Evolutionary conservation across 2,797 vertebrate genomes (phyloP), one percentile per base, ranked within the genome.

Genomic region (Anguilla pacifica): DNA sequence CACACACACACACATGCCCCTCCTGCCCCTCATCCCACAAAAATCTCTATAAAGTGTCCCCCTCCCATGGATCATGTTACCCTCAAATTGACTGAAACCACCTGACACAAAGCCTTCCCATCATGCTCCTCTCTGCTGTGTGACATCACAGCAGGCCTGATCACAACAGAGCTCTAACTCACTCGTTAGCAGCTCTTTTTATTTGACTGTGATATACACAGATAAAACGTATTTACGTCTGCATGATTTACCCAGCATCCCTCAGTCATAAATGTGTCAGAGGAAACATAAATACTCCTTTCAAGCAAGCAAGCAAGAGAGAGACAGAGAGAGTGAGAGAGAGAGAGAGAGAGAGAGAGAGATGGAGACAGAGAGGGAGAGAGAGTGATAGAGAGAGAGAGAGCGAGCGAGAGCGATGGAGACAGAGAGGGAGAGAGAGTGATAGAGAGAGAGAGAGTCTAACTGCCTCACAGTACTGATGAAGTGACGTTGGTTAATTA

Each of bases 51-150:
- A 81, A 49, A 46, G 77, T 81, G 39, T 81, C 74, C 51, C 49
- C 90, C 84, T 91, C 90, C 89, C 91, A 90, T 67, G 89, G 92
- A 94, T 94, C 93, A 88, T 83, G 88, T 94, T 94, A 92, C 93
- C 89, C 91, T 94, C 93, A 94, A 93, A 94, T 93, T 91, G 92
- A 93, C 93, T 91, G 92, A 93, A 91, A 77, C 39, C 77, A 25
- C 77, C 77, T 81, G 77, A 81, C 43, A 13, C 77, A 81, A 6
- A 46, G 77, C 74, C 74, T 79, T 79, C 77, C 77, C 77, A 81
- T 46, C 77, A 81, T 81, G 39, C 77, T 25, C 43, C 77, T 49
- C 43, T 81, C 77, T 49, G 43, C 77, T 81, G 10, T 19, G 72
- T 77, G 31, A 81, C 39, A 81, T 25, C 77, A 46, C 43, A n/a